Evolutionary conservation across 2,888 invertebrate species (phyloP), one percentile per base, ranked within the genome.

Genomic region (Microdon myrmicae): DNA sequence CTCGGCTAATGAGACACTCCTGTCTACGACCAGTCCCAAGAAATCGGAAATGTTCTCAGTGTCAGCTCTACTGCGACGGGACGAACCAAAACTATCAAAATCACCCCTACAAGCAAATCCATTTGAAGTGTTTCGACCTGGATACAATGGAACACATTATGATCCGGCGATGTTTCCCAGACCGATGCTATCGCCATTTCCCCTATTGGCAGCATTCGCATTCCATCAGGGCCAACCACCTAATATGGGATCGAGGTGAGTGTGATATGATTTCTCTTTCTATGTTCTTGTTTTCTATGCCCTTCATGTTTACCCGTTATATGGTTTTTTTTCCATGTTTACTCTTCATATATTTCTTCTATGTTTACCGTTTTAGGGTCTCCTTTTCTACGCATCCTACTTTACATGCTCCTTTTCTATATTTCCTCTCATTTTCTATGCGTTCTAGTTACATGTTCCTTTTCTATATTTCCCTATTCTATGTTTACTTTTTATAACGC

Each of bases 21-120:
- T 84, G 60, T 74, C 74, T 4, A 75, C 74, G 47, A 69, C 72
- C 28, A 74, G 74, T 60, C 72, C 76, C 38, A 89, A 89, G 77
- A 86, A 89, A 81, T 91, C 90, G 8, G 92, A 92, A 80, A 84
- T 89, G 14, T 93, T 92, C 79, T 91, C 91, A 45, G 92, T 93
- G 26, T 90, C 89, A 67, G 92, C 92, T 0, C 81, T 93, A 22
- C 79, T 93, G 34, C 83, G 90, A 77, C 90, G 92, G 48, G 92
- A 92, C 74, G 87, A 89, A 28, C 90, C 73, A 1, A 43, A 73
- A 2, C 47, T 13, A 4, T 44, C 58, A 2, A 64, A 64, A 49
- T 64, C 64, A 19, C 64, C 64, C 1, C 31, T 56, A 19, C 45
- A 59, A 80, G 67, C 51, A 78, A 82, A 56, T 80, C 71, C 73